Evolutionary conservation across 2,888 invertebrate species (phyloP).

Genomic region (Anodontia alba): DNA sequence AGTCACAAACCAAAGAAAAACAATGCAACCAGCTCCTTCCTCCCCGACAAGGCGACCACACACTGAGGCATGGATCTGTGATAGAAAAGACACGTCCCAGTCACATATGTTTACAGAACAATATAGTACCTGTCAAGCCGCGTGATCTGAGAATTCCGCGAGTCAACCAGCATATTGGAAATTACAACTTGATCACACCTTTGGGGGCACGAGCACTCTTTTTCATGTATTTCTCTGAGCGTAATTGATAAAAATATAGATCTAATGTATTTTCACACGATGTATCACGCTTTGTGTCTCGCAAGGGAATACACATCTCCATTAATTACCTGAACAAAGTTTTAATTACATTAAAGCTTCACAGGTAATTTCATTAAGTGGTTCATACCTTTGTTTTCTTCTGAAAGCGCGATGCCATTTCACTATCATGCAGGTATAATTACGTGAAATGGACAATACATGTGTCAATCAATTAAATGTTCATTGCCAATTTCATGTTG

Average conservation of each 20-base stretch:
- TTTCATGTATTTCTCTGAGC: neutral
- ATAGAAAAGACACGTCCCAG: too few relatives aligned
- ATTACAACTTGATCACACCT: neutral
- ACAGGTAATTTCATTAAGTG: conserved; percentile 27
- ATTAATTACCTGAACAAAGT: conserved; percentile 19
- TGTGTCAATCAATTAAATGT: conserved; percentile 17
- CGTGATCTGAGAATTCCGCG: too few relatives aligned
- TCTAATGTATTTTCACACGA: conserved; percentile 7
- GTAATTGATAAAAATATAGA: neutral
- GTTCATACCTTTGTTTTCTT: conserved; percentile 20
- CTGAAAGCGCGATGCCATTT: neutral
- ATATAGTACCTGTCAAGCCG: too few relatives aligned
- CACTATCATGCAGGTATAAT: conserved; percentile 8
- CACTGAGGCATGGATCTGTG: too few relatives aligned
- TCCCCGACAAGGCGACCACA: too few relatives aligned
- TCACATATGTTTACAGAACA: too few relatives aligned
- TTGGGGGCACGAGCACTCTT: neutral
- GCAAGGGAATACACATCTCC: neutral
- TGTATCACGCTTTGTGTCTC: neutral
- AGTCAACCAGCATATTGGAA: too few relatives aligned
- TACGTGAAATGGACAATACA: conserved; percentile 15
- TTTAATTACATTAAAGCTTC: conserved; percentile 20
- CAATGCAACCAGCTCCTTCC: too few relatives aligned
- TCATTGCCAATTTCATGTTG: conserved; percentile 15
- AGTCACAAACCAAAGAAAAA: too few relatives aligned